These are phyloP conservation scores for Drosophila serrata DNA, from an alignment of 1,140 invertebrate species.

Conservation along the genomic window DNA sequence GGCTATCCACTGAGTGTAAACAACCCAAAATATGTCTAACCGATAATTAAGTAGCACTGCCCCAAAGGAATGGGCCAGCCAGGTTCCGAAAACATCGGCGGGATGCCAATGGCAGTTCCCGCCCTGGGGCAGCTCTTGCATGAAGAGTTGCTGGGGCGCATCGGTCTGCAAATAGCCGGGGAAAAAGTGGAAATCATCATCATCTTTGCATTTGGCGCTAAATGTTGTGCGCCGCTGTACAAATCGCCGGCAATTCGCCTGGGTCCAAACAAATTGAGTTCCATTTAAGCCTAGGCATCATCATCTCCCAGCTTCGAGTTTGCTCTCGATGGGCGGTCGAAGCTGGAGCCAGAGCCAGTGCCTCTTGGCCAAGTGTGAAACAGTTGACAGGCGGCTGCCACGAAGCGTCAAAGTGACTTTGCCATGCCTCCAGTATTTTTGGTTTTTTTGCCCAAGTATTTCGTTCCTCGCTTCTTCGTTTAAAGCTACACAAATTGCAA, in stretches of 20 bases:
- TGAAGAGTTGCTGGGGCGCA: slow-evolving; percentile 59
- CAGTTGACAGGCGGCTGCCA: slow-evolving; percentile 76
- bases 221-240: slow-evolving; percentile 57
- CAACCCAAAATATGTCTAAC: slow-evolving; percentile 35
- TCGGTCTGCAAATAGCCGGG: slow-evolving; percentile 36
- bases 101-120: slow-evolving; percentile 27
- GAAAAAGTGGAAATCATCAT: slow-evolving; percentile 60
- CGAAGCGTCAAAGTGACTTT: slow-evolving; percentile 78
- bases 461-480: slow-evolving; percentile 6
- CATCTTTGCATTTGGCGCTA: slow-evolving; percentile 58
- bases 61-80: slow-evolving; percentile 5
- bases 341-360: slow-evolving; percentile 11
- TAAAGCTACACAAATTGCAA: slow-evolving; percentile 65
- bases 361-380: slow-evolving; percentile 63
- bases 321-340: slow-evolving; percentile 68
- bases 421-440: slow-evolving; percentile 27
- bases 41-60: slow-evolving; percentile 63
- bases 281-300: slow-evolving; percentile 46
- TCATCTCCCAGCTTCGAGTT: no score
- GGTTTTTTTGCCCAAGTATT: slow-evolving; percentile 9
- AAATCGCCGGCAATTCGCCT: slow-evolving; percentile 58
- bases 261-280: slow-evolving; percentile 45
- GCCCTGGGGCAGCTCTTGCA: slow-evolving; percentile 47
- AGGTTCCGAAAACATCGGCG: slow-evolving; percentile 6
- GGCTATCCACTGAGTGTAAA: slow-evolving; percentile 33